Base-by-base conservation (phyloP, 2,113 vertebrate species). In the Myodes glareolus region DNA sequence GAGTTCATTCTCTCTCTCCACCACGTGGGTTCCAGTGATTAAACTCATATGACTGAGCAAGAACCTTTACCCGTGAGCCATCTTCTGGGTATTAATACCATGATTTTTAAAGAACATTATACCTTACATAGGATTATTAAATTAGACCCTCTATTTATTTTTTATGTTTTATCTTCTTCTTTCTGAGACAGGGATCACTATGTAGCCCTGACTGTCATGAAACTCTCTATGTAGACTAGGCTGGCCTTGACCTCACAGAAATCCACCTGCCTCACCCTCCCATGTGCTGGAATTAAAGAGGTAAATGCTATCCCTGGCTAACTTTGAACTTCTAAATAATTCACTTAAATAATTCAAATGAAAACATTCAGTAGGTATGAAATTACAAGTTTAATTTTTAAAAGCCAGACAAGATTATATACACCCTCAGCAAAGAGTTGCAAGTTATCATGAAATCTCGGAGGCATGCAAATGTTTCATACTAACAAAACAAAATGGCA, bases 401-500 rank as follows among this genome's bases (percentile, higher is more conserved):
- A 91, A 96, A 95, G 50, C 0, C 39, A 52, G 27, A 27, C 12
- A 89, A 14, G 31, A 95, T 93, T 96, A 90, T 50, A 93, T 39
- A 93, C 3, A 94, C 90, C 10, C 3, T 73, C 5, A 96, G 39
- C 39, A 75, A 45, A 94, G n/a, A 17, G 31, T 25, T 80, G 21
- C 33, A 76, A 76, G 94, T 85, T 55, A 31, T 58, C 42, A 70
- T 61, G 25, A 31, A 76, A 95, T 61, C 16, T 92, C 19, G 63
- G 67, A 94, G 27, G 94, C 86, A 95, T 61, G 36, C 72, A 91
- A 92, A 94, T 55, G n/a, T n/a, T 81, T 75, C 87, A 42, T 19
- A 25, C 76, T 93, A 91, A 87, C 81, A 81, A 96, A 96, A 92
- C 58, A 97, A 96, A 92, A 39, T 27, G 75, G 90, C 12, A 96